Conservation (phyloP, 2,888 invertebrate genomes). For the Pyrochroa serraticornis region DNA sequence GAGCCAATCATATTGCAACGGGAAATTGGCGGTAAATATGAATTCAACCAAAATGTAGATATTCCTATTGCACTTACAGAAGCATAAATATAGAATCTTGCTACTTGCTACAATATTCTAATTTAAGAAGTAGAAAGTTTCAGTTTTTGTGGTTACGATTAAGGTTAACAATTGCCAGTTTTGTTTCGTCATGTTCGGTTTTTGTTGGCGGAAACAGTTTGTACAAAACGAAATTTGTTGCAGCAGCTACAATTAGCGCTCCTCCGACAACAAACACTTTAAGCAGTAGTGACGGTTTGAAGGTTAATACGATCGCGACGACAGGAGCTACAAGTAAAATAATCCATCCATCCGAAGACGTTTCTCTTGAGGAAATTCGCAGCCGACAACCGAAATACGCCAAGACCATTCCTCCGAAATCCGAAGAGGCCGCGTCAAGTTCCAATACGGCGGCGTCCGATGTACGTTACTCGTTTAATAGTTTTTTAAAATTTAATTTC, state of each 20-base stretch:
- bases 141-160: no score
- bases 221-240: no score
- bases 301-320: conserved; percentile 70
- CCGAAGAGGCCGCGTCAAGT: conserved; percentile 50
- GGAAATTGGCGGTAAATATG: no score
- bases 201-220: no score
- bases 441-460: conserved; percentile 51
- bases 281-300: conserved; percentile 36
- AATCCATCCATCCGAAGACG: conserved; percentile 91
- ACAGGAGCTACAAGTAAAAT: conserved; percentile 87
- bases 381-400: conserved; percentile 73
- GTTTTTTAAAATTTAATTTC: neutral
- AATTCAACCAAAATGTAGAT: no score
- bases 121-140: no score
- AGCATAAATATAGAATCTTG: no score
- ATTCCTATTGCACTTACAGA: no score
- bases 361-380: conserved; percentile 85
- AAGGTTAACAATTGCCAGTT: no score
- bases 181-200: no score
- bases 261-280: conserved; percentile 66
- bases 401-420: conserved; percentile 48
- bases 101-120: no score
- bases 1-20: no score
- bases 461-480: conserved; percentile 38
- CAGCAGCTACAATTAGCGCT: conserved; percentile 79